Evolutionary conservation across 1,140 invertebrate species (phyloP), one percentile per base, ranked within the genome.

Genomic region (Saccostrea echinata): DNA sequence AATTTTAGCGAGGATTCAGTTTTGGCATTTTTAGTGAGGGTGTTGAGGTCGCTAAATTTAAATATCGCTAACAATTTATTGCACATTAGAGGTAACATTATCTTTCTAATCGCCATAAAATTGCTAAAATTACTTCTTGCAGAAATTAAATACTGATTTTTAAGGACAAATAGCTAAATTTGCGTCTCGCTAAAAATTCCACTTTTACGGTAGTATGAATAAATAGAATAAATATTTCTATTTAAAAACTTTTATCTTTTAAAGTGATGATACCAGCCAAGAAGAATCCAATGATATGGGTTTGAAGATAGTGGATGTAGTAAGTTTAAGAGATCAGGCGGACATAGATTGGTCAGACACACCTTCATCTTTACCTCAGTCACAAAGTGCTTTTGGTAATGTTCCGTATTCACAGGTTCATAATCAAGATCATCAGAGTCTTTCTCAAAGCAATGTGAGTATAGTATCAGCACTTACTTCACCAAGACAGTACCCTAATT

Each of bases 291-390:
- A 91, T 61, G 89, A 89, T 83, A 91, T 92, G 53, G 91, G 92
- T 21, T 84, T 93, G 43, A 93, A 93, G 87, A 93, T 93, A 35
- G 91, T 93, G 8, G 90, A 92, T 53, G 93, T 93, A 55, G 91
- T 93, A 18, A 93, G 93, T 87, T 84, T 93, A 21, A 87, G 91
- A 53, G 91, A 91, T 30, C 90, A 91, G 55, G 53, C 83, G 16
- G 86, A 88, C 16, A 86, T 76, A 84, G 87, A 84, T 16, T 88
- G 87, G 87, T 24, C 27, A 43, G 85, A 85, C 53, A 21, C 86
- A 24, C 9, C 27, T 30, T 86, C 1, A 52, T 16, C 21, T 0
- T 57, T 43, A 55, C 53, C 81, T 51, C 81, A 51, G 81, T 52
- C 81, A n/a, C 35, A 68, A 24, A 21, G 21, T 24, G n/a, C 27